phyloP scores from a whole-genome alignment of 2,113 vertebrate genomes.

The Trichechus manatus region DNA sequence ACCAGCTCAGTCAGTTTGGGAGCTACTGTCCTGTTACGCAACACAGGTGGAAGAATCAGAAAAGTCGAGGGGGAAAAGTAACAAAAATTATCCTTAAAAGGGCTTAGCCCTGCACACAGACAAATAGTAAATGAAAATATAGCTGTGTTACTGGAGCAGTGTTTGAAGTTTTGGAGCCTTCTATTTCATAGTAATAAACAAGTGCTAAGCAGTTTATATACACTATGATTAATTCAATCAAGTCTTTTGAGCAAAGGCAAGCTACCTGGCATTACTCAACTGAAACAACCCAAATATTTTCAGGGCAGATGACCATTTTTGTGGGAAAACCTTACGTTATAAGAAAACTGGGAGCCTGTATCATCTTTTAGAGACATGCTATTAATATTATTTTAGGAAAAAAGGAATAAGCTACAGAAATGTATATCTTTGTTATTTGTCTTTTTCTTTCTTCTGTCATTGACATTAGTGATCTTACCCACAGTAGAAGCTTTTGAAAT shows the following conservation, averaged over 20 bases:
- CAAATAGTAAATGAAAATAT: neutral
- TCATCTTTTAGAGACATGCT: neutral
- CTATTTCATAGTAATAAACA: neutral
- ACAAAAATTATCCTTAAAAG: neutral
- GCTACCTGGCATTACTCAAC: neutral
- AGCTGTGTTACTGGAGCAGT: neutral
- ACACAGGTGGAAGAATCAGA: neutral
- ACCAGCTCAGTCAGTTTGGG: neutral
- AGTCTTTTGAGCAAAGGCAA: neutral
- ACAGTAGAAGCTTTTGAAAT: neutral
- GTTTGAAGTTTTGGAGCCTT: neutral
- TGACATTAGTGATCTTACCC: neutral
- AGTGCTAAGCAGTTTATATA: neutral
- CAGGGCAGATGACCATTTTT: neutral
- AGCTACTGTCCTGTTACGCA: neutral
- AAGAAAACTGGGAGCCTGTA: neutral
- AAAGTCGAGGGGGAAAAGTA: neutral
- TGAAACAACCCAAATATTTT: neutral
- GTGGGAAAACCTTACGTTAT: neutral
- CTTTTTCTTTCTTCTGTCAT: neutral
- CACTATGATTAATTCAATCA: neutral
- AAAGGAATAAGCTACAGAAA: neutral
- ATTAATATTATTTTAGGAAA: neutral
- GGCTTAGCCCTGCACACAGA: neutral
- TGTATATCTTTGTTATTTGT: neutral